phyloP scores from a whole-genome alignment of 2,888 invertebrate species.

The Dicycla oo region DNA sequence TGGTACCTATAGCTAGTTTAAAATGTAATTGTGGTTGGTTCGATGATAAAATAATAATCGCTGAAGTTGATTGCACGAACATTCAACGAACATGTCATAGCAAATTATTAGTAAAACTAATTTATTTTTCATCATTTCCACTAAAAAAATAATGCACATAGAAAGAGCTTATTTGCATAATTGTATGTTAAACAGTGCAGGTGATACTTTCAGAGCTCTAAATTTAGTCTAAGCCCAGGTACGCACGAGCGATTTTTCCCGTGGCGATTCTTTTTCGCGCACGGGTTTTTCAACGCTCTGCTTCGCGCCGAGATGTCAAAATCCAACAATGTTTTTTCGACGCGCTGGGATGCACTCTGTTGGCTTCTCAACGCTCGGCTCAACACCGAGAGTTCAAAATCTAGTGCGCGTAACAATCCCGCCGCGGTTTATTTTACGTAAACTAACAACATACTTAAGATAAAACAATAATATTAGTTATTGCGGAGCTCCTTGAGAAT shows the following conservation, averaged over 20 bases:
- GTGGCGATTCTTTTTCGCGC: too few species aligned
- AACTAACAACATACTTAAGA: background rate
- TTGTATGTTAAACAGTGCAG: slow-evolving; percentile 40
- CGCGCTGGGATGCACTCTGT: too few species aligned
- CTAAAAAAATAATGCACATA: background rate
- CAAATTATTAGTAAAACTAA: background rate
- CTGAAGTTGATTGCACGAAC: background rate
- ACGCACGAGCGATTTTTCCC: too few species aligned
- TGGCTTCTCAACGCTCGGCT: too few species aligned
- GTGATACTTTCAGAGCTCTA: slow-evolving; percentile 23
- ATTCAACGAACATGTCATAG: too few species aligned
- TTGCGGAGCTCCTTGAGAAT: background rate
- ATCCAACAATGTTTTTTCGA: too few species aligned
- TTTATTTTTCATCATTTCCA: background rate
- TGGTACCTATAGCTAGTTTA: background rate
- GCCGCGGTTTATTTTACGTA: too few species aligned
- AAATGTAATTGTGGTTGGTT: background rate
- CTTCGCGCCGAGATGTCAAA: too few species aligned
- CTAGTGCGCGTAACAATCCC: too few species aligned
- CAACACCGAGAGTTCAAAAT: too few species aligned
- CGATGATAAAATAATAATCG: background rate
- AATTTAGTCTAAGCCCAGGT: too few species aligned
- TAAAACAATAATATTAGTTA: background rate
- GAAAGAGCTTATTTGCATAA: slow-evolving; percentile 38
- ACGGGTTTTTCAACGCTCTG: too few species aligned